phyloP scores from a whole-genome alignment of 2,113 vertebrate genomes.

The Pangasianodon hypophthalmus region DNA sequence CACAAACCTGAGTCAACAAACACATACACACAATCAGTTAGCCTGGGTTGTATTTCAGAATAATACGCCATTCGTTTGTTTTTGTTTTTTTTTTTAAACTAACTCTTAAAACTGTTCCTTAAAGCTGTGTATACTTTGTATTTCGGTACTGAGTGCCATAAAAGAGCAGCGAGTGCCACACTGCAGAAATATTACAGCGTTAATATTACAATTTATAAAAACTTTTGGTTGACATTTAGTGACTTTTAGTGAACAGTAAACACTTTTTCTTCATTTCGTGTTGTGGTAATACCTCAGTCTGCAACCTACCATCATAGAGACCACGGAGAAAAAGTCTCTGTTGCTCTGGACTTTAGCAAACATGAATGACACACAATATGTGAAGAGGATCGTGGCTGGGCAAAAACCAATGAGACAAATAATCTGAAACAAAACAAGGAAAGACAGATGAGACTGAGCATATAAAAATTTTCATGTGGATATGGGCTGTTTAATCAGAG shows the following conservation, averaged over 20 bases:
- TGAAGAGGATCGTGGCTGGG: constrained; percentile 89
- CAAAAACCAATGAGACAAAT: constrained; percentile 87
- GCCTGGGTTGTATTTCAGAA: neutral
- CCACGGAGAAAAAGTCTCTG: constrained; percentile 90
- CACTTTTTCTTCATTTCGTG: neutral
- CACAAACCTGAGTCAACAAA: constrained; percentile 67
- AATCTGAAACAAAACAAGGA: constrained; percentile 70
- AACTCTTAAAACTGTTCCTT: neutral
- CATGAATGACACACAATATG: constrained; percentile 88
- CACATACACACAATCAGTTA: neutral
- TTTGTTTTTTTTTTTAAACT: neutral
- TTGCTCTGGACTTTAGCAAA: constrained; percentile 89
- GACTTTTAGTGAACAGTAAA: neutral
- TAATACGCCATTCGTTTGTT: neutral
- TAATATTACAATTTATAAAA: neutral
- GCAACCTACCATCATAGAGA: constrained; percentile 91
- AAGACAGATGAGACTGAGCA: neutral
- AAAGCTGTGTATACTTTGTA: neutral
- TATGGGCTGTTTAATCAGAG: neutral
- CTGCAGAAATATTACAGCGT: neutral
- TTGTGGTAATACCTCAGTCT: neutral
- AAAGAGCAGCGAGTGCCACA: neutral
- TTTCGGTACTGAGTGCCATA: neutral
- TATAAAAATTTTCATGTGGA: neutral
- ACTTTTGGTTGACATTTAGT: neutral